These are phyloP conservation scores for Scomber colias DNA, from an alignment of 2,113 vertebrate genomes.

Conservation along the genomic window DNA sequence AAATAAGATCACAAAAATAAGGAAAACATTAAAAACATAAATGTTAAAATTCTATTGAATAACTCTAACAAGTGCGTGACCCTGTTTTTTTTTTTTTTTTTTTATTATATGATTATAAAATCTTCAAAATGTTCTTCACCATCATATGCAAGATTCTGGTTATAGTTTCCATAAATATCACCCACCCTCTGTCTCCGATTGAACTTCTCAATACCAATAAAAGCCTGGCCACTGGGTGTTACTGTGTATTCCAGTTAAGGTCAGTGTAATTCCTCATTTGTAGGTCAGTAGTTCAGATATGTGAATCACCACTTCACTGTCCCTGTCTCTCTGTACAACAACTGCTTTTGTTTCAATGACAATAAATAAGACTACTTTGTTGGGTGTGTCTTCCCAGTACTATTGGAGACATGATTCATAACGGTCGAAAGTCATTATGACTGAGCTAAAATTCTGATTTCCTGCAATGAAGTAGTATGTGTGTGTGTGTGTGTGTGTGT, in stretches of 20 bases:
- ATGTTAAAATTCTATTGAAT: not conserved
- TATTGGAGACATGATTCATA: conserved; percentile 58
- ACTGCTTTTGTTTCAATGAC: conserved; percentile 33
- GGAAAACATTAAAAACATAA: not conserved
- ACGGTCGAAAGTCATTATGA: conserved; percentile 46
- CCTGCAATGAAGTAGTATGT: conserved; percentile 30
- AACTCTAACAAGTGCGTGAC: not conserved
- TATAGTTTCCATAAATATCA: no score
- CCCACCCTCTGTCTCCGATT: no score
- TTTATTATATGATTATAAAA: not conserved
- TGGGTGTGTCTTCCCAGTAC: conserved; percentile 40
- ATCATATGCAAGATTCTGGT: not conserved
- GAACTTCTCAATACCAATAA: no score
- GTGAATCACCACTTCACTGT: conserved; percentile 30
- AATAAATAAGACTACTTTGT: conserved; percentile 25
- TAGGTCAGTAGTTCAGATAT: conserved; percentile 45
- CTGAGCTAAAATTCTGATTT: conserved; percentile 31
- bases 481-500: conserved; percentile 9
- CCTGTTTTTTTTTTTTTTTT: not conserved
- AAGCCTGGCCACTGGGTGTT: no score
- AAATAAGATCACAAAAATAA: no score
- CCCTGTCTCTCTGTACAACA: conserved; percentile 11
- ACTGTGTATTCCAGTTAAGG: no score
- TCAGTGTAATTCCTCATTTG: conserved; percentile 5
- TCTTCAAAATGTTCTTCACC: not conserved